Base-by-base conservation (phyloP, 2,113 vertebrate genomes). In the Chaetodon trifascialis region DNA sequence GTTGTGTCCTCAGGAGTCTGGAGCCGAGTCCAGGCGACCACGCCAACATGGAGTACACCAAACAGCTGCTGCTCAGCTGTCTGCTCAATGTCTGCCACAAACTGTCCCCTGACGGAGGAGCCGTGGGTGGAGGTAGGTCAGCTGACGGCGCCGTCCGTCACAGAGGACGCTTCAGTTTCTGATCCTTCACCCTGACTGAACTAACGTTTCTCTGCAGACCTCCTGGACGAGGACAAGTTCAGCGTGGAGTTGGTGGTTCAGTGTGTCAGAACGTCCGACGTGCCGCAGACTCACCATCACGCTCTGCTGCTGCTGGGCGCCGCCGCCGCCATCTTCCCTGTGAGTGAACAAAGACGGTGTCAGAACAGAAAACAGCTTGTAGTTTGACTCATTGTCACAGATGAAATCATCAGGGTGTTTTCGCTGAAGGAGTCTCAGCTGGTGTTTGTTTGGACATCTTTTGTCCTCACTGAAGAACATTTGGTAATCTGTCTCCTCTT, bases 211-310 rank as follows among this genome's bases (percentile, higher is more conserved):
- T 49, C 58, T 6, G 1, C 79, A 99, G 98, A 95, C 68, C 0
- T 96, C 14, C 92, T 99, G 55, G 97, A 98, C 54, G 97, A 99
- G 81, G 98, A 99, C 6, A 97, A 97, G 88, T 98, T 99, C 92
- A 99, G 96, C 0, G 97, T 99, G 91, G 98, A 99, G 84, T 55
- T 99, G 66, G 96, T 99, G 82, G 98, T 99, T 40, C 98, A 99
- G 92, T 97, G 97, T 78, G 95, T 99, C 80, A 91, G 98, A 55
- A 80, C 93, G 11, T 98, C 98, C 0, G 95, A 96, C 91, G 94
- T 97, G 94, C 98, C 98, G 0, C 98, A 99, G 89, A 99, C 97
- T 0, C 98, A 99, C 74, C 98, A 99, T 87, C 97, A 99, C 4
- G 97, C 97, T 0, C 95, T 99, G 47, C 95, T 99, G 21, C 96